These are phyloP conservation scores for Bombycilla garrulus DNA, from an alignment of 2,113 vertebrate genomes.

Conservation along the genomic window DNA sequence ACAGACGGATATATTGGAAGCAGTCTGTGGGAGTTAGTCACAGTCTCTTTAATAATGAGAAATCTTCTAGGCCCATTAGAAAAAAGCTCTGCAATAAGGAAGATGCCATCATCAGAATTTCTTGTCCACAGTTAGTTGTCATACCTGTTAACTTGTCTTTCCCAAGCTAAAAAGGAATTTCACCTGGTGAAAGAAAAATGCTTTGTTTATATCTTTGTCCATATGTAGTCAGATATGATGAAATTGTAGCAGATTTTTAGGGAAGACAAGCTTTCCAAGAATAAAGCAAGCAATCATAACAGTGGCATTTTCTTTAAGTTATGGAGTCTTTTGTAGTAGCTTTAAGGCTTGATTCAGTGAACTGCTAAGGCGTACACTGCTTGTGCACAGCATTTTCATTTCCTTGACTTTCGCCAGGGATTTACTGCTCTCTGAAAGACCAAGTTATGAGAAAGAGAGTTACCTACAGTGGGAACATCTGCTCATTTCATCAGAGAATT, in stretches of 20 bases:
- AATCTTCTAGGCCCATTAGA: background rate
- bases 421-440: background rate
- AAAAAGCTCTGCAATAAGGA: background rate
- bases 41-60: background rate
- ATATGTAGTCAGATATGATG: background rate
- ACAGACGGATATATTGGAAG: background rate
- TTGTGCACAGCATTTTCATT: background rate
- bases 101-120: background rate
- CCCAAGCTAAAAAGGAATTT: background rate
- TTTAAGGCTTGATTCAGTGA: slow-evolving; percentile 3
- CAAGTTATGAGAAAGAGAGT: background rate
- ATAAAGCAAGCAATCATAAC: background rate
- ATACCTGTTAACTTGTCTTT: background rate
- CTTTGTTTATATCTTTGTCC: background rate
- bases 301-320: background rate
- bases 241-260: background rate
- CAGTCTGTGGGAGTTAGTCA: background rate
- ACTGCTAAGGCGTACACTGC: background rate
- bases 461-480: background rate
- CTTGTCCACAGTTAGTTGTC: background rate
- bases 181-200: background rate
- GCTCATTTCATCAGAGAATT: background rate
- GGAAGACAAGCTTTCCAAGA: background rate
- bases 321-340: background rate
- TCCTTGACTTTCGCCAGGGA: background rate